Percentiles rank a stretch among this genome's conserved stretches.
phyloP scores from a whole-genome alignment of 1,140 invertebrate genomes.

The Stegodyphus dumicola region DNA sequence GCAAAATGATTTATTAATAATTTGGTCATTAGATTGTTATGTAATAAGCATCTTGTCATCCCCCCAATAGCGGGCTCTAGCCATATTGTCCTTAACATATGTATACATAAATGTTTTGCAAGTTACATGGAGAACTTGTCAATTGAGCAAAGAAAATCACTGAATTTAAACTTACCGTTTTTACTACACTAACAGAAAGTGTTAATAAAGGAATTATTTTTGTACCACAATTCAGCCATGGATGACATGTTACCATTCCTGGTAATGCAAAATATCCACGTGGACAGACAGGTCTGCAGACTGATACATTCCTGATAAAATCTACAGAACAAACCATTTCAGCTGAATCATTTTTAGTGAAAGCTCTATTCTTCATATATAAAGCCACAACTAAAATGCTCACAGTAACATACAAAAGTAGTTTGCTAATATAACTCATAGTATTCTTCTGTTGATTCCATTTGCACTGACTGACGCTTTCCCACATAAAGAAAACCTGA shows the following conservation, averaged over 20 bases:
- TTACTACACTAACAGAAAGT: constrained; percentile 47
- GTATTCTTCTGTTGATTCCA: too few relatives aligned
- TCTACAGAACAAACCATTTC: constrained; percentile 2
- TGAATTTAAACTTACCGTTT: constrained; percentile 42
- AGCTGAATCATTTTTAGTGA: neutral
- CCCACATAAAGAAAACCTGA: too few relatives aligned
- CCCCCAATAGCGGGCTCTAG: too few relatives aligned
- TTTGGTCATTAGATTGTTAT: too few relatives aligned
- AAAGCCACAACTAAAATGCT: neutral
- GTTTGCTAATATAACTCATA: neutral
- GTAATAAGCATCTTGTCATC: too few relatives aligned
- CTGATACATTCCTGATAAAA: constrained; percentile 5
- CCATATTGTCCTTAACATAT: too few relatives aligned
- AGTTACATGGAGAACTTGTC: too few relatives aligned
- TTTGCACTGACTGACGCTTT: too few relatives aligned
- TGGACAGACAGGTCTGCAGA: constrained; percentile 31
- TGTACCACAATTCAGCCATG: constrained; percentile 67
- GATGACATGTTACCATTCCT: constrained; percentile 67
- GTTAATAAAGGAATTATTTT: constrained; percentile 3
- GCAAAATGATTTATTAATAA: too few relatives aligned
- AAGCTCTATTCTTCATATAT: neutral
- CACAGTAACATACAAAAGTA: neutral
- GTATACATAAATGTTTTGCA: too few relatives aligned
- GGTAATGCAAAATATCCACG: constrained; percentile 36
- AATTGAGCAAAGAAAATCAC: neutral